phyloP scores from a whole-genome alignment of 2,113 vertebrate species.

The Scophthalmus maximus region DNA sequence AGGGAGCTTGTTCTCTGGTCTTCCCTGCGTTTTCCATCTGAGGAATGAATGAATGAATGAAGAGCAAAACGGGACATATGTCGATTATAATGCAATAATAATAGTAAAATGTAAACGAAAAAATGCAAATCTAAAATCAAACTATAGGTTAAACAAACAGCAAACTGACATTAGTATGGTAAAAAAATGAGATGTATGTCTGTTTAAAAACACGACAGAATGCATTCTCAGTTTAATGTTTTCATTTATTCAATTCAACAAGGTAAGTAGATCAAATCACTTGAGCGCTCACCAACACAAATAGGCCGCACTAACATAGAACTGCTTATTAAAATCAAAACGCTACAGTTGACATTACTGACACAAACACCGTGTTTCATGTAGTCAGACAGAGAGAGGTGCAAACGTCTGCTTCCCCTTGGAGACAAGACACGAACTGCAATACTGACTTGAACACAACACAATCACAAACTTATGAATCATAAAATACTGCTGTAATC shows the following conservation, averaged over 20 bases:
- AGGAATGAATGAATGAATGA: constrained; percentile 17
- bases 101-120: too few relatives aligned
- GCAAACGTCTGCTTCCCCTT: not conserved
- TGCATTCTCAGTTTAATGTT: not conserved
- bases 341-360: not conserved
- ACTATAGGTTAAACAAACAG: not conserved
- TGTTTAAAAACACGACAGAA: constrained; percentile 4
- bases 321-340: not conserved
- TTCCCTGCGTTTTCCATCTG: constrained; percentile 75
- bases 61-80: not conserved
- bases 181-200: not conserved
- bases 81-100: too few relatives aligned
- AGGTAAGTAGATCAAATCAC: not conserved
- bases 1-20: not conserved
- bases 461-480: too few relatives aligned
- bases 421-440: not conserved
- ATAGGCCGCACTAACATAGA: not conserved
- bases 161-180: not conserved
- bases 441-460: not conserved
- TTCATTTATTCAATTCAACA: constrained; percentile 15
- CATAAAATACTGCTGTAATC: too few relatives aligned
- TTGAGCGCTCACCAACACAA: not conserved
- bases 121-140: not conserved
- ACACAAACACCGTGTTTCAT: not conserved
- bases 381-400: not conserved